Conservation (phyloP, 2,113 vertebrate genomes). For the Sorex fumeus region DNA sequence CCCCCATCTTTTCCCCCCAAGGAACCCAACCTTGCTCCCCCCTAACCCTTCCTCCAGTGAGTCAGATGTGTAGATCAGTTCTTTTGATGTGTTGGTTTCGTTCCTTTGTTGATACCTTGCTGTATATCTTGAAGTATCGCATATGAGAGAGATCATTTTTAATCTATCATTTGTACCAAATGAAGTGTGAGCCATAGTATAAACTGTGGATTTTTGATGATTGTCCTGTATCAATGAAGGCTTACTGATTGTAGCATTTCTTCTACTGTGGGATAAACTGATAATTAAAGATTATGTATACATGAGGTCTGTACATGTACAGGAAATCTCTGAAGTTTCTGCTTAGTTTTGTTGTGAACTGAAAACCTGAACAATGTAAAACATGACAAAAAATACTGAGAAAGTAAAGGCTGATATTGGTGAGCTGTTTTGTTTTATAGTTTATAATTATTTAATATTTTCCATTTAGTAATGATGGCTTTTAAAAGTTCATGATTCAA, state of each 20-base stretch:
- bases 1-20: too few species aligned
- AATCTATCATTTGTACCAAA: neutral
- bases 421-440: neutral
- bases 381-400: too few species aligned
- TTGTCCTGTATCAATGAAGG: neutral
- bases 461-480: constrained; percentile 32
- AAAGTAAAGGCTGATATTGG: too few species aligned
- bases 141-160: too few species aligned
- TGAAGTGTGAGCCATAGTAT: neutral
- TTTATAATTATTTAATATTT: constrained; percentile 51
- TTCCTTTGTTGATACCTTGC: too few species aligned
- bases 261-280: neutral
- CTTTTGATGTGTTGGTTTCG: too few species aligned
- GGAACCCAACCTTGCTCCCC: too few species aligned
- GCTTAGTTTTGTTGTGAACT: constrained; percentile 8
- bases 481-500: constrained; percentile 33
- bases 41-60: too few species aligned
- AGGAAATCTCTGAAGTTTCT: neutral
- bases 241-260: neutral
- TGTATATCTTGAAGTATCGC: too few species aligned
- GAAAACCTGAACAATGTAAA: neutral
- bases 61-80: too few species aligned
- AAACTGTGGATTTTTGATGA: neutral
- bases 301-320: neutral
- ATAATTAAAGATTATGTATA: neutral